phyloP scores from a whole-genome alignment of 2,888 invertebrate species.

The Eupithecia tripunctaria region DNA sequence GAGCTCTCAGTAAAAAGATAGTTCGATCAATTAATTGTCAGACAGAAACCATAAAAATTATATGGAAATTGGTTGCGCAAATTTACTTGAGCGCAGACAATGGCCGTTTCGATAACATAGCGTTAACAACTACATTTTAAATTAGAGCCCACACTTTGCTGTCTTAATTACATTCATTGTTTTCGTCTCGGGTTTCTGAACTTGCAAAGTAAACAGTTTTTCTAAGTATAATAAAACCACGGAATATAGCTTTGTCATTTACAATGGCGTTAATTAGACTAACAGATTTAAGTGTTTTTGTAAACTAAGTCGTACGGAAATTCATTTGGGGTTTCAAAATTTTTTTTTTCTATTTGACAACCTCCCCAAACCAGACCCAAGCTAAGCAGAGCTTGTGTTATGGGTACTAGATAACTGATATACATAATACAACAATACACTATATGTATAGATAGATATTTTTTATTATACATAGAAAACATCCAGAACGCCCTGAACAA shows the following conservation, averaged over 20 bases:
- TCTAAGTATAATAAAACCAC: background rate
- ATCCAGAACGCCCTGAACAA: no score
- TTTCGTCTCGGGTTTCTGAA: background rate
- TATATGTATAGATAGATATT: no score
- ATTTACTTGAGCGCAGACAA: background rate
- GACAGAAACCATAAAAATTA: background rate
- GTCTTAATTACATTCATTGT: background rate
- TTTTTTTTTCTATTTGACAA: no score
- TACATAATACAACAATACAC: no score
- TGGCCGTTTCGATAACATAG: background rate
- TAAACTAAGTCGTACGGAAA: background rate
- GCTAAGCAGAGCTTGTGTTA: no score
- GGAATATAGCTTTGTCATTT: conserved; percentile 4
- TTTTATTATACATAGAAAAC: no score
- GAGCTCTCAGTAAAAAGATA: background rate
- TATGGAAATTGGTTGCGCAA: background rate
- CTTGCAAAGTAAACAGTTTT: conserved; percentile 10
- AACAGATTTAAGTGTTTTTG: conserved; percentile 6
- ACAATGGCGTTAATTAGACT: conserved; percentile 14
- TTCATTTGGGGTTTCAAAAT: background rate
- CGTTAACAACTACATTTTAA: background rate
- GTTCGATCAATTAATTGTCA: background rate
- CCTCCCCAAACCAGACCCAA: no score
- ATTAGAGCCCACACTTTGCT: background rate
- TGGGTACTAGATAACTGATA: no score